Percentiles rank a stretch among this genome's conserved stretches.
These are phyloP conservation scores for Alca torda DNA, from an alignment of 2,797 vertebrate species.

Conservation along the genomic window DNA sequence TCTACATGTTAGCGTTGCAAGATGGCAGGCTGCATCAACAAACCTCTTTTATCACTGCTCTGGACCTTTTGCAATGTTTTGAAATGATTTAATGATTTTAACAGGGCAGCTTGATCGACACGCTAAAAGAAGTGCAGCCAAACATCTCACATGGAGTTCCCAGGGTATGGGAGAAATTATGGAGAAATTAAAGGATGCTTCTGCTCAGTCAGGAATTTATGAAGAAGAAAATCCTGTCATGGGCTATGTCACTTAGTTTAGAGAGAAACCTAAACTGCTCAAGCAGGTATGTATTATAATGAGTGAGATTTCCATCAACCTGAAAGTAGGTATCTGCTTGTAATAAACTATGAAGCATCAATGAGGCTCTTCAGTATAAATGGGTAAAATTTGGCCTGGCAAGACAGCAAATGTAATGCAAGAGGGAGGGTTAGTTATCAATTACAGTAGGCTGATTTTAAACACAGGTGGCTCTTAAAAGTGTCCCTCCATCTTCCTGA, in stretches of 20 bases:
- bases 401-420: not conserved
- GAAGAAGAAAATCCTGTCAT: slow-evolving; percentile 84
- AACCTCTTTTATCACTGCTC: not conserved
- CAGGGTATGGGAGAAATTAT: slow-evolving; percentile 90
- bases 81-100: not conserved
- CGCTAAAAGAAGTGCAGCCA: slow-evolving; percentile 83
- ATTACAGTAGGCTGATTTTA: not conserved
- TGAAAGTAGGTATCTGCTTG: not conserved
- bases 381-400: not conserved
- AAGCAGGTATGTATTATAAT: slow-evolving; percentile 69
- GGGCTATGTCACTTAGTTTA: slow-evolving; percentile 87
- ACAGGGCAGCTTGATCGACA: slow-evolving; percentile 84
- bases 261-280: slow-evolving; percentile 79
- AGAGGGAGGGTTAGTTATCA: not conserved
- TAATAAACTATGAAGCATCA: not conserved
- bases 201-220: slow-evolving; percentile 80
- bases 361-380: not conserved
- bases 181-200: slow-evolving; percentile 84
- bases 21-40: not conserved
- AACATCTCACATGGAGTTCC: slow-evolving; percentile 88
- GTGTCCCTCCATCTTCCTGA: not conserved
- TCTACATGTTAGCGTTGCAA: not conserved
- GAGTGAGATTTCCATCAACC: not conserved
- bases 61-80: not conserved
- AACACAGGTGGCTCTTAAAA: not conserved